These are phyloP conservation scores for Gallirallus australis DNA, from an alignment of 2,797 vertebrate genomes.

Conservation along the genomic window DNA sequence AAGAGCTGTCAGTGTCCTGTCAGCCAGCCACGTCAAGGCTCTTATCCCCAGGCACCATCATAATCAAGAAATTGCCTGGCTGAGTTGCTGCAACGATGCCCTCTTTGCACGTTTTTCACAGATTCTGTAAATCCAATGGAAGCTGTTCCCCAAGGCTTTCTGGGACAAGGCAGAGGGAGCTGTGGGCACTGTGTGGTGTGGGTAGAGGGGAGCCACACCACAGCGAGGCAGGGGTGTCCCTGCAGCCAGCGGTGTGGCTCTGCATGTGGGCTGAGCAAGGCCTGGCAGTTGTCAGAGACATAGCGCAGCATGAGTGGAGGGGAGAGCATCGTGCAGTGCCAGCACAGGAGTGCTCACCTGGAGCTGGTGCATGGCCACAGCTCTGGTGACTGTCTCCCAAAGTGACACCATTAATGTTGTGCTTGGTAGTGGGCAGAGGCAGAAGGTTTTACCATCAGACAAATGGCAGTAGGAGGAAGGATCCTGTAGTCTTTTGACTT, in stretches of 20 bases:
- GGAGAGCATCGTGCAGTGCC: not conserved
- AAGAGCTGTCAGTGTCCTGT: not conserved
- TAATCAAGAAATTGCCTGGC: not conserved
- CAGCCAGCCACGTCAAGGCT: not conserved
- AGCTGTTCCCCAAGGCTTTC: not conserved
- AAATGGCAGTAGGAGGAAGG: not conserved
- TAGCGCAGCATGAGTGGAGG: fast-evolving
- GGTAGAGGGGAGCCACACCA: not conserved
- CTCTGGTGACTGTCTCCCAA: not conserved
- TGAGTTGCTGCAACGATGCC: not conserved
- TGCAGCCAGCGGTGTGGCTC: not conserved
- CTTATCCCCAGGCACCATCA: not conserved
- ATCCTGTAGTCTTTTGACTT: not conserved
- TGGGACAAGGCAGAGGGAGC: not conserved
- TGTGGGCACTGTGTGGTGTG: not conserved
- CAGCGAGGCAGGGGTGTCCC: not conserved
- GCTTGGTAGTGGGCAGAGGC: not conserved
- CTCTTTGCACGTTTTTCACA: fast-evolving
- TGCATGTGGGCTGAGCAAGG: not conserved
- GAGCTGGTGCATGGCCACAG: not conserved
- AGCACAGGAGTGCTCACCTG: not conserved
- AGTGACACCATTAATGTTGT: not conserved
- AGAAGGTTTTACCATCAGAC: not conserved
- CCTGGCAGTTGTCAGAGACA: not conserved
- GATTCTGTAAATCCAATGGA: not conserved